Conservation (phyloP, 2,113 vertebrate genomes). For the Aleadryas rufinucha region DNA sequence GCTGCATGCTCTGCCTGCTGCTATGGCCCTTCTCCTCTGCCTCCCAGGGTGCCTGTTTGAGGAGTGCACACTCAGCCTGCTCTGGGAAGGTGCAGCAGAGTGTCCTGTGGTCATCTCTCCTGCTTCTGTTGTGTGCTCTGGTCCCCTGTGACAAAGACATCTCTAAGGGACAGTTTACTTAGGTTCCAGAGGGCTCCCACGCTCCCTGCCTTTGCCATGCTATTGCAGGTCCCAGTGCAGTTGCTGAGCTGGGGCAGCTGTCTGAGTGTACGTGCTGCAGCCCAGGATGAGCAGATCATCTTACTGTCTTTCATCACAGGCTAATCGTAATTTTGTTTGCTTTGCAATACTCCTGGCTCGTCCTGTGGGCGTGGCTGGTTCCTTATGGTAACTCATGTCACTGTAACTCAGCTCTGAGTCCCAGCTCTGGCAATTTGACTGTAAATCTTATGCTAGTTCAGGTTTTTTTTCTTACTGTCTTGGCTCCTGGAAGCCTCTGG, state of each 20-base stretch:
- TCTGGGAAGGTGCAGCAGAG: neutral
- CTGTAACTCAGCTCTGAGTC: neutral
- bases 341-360: neutral
- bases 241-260: neutral
- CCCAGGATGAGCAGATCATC: neutral
- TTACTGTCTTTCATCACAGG: neutral
- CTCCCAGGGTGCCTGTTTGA: fast-evolving
- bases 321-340: neutral
- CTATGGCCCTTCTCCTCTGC: fast-evolving
- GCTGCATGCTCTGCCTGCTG: neutral
- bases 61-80: neutral
- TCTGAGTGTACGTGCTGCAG: neutral
- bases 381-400: neutral
- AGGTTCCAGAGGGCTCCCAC: neutral
- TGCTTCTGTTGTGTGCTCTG: neutral
- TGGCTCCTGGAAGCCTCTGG: neutral
- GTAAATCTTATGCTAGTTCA: neutral
- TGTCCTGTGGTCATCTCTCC: neutral
- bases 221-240: neutral
- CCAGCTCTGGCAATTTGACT: neutral
- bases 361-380: neutral
- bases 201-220: neutral
- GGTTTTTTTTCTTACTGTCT: neutral
- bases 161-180: neutral
- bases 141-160: neutral